Evolutionary conservation across 2,113 vertebrate species (phyloP).

Genomic region (Pseudonaja textilis): DNA sequence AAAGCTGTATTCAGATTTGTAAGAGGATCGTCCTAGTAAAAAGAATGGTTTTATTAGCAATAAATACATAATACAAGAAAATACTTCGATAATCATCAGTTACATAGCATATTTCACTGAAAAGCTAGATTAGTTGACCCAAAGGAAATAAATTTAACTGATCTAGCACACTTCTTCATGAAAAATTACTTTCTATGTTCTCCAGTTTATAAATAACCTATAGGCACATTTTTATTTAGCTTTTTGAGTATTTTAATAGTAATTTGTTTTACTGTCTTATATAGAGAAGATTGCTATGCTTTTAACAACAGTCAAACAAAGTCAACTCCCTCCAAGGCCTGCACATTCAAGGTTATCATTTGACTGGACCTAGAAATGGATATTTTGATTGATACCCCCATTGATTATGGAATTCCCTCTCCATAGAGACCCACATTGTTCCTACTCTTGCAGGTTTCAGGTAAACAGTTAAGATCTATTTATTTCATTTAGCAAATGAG

Average conservation of each 20-base stretch:
- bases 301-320: neutral
- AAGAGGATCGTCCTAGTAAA: conserved; percentile 84
- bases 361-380: neutral
- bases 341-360: neutral
- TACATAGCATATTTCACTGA: neutral
- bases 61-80: conserved; percentile 3
- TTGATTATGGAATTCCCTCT: neutral
- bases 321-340: neutral
- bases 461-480: neutral
- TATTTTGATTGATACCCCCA: neutral
- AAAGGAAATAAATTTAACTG: neutral
- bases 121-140: neutral
- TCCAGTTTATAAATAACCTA: neutral
- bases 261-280: neutral
- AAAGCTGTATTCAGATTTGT: conserved; percentile 94
- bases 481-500: neutral
- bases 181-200: neutral
- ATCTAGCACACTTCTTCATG: neutral
- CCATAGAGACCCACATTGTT: neutral
- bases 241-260: neutral
- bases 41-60: conserved; percentile 24
- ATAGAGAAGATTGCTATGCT: neutral
- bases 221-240: neutral
- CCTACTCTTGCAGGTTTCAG: neutral
- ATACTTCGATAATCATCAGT: neutral